These are phyloP conservation scores for Pedetes capensis DNA, from an alignment of 2,113 vertebrate genomes.

Conservation along the genomic window DNA sequence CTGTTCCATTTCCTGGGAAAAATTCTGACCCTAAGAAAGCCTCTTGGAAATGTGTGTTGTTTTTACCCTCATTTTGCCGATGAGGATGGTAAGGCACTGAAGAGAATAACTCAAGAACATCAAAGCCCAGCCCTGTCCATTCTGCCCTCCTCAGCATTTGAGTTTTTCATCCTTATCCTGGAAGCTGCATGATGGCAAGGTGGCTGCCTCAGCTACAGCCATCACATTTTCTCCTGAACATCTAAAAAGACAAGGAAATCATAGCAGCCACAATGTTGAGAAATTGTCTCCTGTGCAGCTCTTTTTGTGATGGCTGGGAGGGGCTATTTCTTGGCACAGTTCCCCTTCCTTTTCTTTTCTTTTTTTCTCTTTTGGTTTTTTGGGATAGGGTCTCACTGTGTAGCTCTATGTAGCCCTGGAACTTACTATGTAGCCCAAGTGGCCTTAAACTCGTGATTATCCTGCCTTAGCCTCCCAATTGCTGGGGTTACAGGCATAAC, in stretches of 20 bases:
- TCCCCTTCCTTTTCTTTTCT: not conserved
- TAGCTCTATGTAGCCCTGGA: no score
- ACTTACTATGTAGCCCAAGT: not conserved
- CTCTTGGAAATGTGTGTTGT: not conserved
- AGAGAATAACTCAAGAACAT: not conserved
- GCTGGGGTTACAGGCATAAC: not conserved
- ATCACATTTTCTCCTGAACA: not conserved
- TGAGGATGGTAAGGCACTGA: no score
- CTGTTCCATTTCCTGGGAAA: conserved; percentile 30
- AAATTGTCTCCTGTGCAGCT: not conserved
- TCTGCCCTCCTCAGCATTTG: not conserved
- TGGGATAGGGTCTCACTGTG: not conserved
- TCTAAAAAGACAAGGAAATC: not conserved
- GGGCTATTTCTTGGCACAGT: not conserved
- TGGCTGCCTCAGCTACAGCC: not conserved
- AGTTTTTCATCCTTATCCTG: not conserved
- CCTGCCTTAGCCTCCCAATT: not conserved
- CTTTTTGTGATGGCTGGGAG: not conserved
- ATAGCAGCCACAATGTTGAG: not conserved
- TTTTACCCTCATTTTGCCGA: not conserved
- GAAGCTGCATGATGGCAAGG: not conserved
- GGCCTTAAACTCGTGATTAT: not conserved
- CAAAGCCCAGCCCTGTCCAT: not conserved
- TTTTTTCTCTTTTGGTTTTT: not conserved
- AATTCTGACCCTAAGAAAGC: not conserved